Percentiles rank a stretch among this genome's conserved stretches.
Conservation (phyloP, 2,113 vertebrate genomes). For the Psettodes erumei region DNA sequence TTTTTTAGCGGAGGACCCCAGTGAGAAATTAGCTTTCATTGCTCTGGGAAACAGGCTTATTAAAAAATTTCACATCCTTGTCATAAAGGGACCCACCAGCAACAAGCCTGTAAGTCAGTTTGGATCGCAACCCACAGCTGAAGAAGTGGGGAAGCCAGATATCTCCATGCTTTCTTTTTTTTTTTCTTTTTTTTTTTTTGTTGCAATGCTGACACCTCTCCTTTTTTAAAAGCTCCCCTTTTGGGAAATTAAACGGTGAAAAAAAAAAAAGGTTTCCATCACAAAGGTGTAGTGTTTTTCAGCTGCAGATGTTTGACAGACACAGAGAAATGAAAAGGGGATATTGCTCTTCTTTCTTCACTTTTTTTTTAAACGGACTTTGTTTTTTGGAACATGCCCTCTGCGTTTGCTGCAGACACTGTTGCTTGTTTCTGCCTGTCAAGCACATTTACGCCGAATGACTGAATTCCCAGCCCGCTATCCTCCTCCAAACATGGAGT, state of each 20-base stretch:
- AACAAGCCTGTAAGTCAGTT: conserved; percentile 34
- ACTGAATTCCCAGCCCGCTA: conserved; percentile 32
- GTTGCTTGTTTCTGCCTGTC: conserved; percentile 43
- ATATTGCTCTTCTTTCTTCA: background rate
- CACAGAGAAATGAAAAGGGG: background rate
- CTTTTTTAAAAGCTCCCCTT: conserved; percentile 17
- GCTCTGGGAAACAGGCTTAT: conserved; percentile 65
- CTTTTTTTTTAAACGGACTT: conserved; percentile 15
- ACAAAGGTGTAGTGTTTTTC: conserved; percentile 1
- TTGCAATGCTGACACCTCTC: conserved; percentile 16
- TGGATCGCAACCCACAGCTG: conserved; percentile 42
- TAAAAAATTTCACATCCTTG: conserved; percentile 58
- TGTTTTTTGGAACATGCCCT: conserved; percentile 4
- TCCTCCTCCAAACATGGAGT: conserved; percentile 24
- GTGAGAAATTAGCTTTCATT: conserved; percentile 58
- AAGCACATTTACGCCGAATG: conserved; percentile 39
- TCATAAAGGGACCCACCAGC: conserved; percentile 67
- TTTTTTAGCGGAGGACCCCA: conserved; percentile 49
- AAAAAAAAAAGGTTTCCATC: conserved; percentile 24
- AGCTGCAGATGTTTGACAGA: conserved; percentile 22
- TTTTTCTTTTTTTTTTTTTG: conserved; percentile 15
- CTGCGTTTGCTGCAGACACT: conserved; percentile 9
- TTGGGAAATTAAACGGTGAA: conserved; percentile 36
- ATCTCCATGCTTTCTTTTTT: conserved; percentile 31
- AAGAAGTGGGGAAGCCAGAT: conserved; percentile 15